These are phyloP conservation scores for Idris sp. DNA, from an alignment of 1,140 invertebrate species.

Conservation along the genomic window DNA sequence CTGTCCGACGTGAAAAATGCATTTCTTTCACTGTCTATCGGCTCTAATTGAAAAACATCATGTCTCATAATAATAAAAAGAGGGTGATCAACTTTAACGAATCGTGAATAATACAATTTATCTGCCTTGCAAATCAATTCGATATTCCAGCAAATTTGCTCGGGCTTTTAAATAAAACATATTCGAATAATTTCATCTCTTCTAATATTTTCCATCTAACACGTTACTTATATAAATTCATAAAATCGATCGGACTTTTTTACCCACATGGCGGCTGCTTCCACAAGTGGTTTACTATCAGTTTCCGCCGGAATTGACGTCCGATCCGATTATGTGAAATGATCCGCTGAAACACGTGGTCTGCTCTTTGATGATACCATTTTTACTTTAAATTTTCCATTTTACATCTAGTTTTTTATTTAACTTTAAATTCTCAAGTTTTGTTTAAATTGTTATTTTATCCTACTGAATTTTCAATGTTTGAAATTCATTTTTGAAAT, in stretches of 20 bases:
- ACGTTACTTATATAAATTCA: slow-evolving; percentile 31
- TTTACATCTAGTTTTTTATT: no score
- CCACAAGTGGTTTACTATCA: slow-evolving; percentile 51
- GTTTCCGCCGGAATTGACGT: slow-evolving; percentile 48
- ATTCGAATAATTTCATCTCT: slow-evolving; percentile 15
- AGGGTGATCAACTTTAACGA: background rate
- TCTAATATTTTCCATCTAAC: background rate
- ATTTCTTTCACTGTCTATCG: no score
- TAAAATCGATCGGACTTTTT: slow-evolving; percentile 35
- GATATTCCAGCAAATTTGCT: slow-evolving; percentile 5
- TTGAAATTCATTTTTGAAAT: no score
- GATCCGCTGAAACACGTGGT: no score
- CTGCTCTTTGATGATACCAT: no score
- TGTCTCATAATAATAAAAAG: background rate
- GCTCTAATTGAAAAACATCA: slow-evolving; percentile 11
- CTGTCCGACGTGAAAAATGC: no score
- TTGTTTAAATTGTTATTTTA: no score
- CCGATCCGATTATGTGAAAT: slow-evolving; percentile 53
- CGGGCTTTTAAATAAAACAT: slow-evolving; percentile 33
- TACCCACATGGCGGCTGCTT: slow-evolving; percentile 31
- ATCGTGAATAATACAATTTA: no score
- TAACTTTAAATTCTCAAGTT: no score
- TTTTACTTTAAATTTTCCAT: no score
- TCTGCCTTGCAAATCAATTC: no score
- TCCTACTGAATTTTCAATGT: no score